Evolutionary conservation across 2,797 vertebrate species (phyloP).

Genomic region (Pipistrellus kuhlii): DNA sequence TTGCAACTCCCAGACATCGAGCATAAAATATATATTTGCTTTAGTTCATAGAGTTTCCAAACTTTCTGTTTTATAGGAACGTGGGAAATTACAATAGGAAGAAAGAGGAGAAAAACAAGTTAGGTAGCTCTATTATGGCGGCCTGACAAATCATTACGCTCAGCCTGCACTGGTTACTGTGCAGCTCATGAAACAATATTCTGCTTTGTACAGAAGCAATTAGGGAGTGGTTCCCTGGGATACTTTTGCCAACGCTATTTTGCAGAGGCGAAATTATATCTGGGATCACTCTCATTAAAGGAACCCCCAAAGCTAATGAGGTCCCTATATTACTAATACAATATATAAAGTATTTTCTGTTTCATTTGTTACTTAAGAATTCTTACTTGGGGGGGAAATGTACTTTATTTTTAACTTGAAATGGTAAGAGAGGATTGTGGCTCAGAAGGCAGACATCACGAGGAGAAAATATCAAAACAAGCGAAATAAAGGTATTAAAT

Average conservation of each 20-base stretch:
- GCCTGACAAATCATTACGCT: constrained; percentile 71
- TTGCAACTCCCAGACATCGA: constrained; percentile 65
- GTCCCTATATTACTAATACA: background rate
- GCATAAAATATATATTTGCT: constrained; percentile 63
- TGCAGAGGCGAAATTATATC: constrained; percentile 74
- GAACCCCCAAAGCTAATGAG: constrained; percentile 68
- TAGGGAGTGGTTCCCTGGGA: constrained; percentile 72
- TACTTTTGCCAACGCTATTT: constrained; percentile 70
- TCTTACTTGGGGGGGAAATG: background rate
- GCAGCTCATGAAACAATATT: constrained; percentile 68
- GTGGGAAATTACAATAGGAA: constrained; percentile 32
- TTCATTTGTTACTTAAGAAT: background rate
- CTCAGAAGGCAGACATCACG: background rate
- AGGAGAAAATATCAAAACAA: background rate
- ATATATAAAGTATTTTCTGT: background rate
- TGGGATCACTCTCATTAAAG: constrained; percentile 76
- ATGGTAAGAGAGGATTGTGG: constrained; percentile 50
- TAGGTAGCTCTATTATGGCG: constrained; percentile 64
- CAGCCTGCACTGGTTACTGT: constrained; percentile 40
- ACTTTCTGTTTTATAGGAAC: constrained; percentile 27
- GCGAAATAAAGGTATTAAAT: background rate
- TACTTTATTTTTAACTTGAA: constrained; percentile 55
- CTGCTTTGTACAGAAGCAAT: constrained; percentile 65
- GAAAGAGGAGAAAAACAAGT: constrained; percentile 68
- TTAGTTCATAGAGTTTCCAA: constrained; percentile 36